Percentiles rank a stretch among this genome's conserved stretches.
Conservation (phyloP, 2,888 invertebrate genomes). For the Drosophila nr. fundita region DNA sequence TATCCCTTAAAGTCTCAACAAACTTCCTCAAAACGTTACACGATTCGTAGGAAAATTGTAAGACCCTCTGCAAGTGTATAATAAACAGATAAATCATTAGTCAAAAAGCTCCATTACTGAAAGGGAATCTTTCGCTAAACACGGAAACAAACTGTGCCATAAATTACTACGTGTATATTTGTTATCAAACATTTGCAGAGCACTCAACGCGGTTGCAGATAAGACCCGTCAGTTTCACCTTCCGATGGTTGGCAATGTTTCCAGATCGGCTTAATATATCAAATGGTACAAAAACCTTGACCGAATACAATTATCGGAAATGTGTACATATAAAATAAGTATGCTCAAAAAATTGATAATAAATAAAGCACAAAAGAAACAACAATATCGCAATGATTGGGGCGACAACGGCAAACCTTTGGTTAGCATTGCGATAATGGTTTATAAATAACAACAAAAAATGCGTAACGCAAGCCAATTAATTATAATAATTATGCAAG, state of each 20-base stretch:
- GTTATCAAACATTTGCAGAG: conserved; percentile 6
- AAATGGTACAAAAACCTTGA: conserved; percentile 26
- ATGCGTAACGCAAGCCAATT: conserved; percentile 10
- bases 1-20: not conserved
- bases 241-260: conserved; percentile 33
- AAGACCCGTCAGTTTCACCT: conserved; percentile 1
- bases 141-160: conserved; percentile 12
- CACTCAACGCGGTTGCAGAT: conserved; percentile 23
- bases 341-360: conserved; percentile 8
- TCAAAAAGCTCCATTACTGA: not conserved
- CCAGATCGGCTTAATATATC: conserved; percentile 25
- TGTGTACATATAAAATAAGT: not conserved
- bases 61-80: not conserved
- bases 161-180: conserved; percentile 20
- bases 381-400: conserved; percentile 23
- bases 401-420: conserved; percentile 5
- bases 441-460: conserved; percentile 11
- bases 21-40: not conserved
- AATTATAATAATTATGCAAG: conserved; percentile 20
- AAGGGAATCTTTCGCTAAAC: not conserved
- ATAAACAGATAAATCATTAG: not conserved
- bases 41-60: too few species aligned
- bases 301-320: conserved; percentile 33
- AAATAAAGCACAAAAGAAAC: conserved; percentile 8
- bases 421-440: conserved; percentile 25